Evolutionary conservation across 2,797 vertebrate genomes (phyloP), one percentile per base, ranked within the genome.

Genomic region (Hybognathus amarus): DNA sequence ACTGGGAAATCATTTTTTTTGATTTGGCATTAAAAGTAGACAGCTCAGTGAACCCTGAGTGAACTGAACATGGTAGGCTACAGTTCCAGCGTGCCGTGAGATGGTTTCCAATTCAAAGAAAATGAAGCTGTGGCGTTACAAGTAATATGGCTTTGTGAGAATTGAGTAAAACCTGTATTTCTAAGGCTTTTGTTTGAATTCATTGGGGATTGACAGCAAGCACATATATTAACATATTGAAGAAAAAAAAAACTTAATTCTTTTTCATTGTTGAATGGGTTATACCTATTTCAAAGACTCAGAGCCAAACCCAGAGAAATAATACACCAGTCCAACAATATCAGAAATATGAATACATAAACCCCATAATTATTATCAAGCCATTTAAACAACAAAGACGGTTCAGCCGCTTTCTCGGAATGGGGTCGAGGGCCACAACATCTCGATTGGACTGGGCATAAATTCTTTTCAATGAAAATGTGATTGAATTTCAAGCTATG

Each of bases 361-460:
- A 83, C 59, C 77, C 64, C 47, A 27, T 80, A 77, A 42, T 77
- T 75, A 80, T 76, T 80, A 80, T 70, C 71, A 83, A 77, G 54
- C 38, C 7, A 50, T 85, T n/a, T 61, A 59, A 70, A 83, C 79
- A 76, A 75, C 71, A 69, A 79, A 67, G 36, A 70, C 24, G 18
- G 33, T 70, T 33, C 22, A 66, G 24, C 61, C 54, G 50, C 40
- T 36, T n/a, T 68, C 47, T 84, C 77, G 75, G 61, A 52, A 70
- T 22, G 76, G 50, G 70, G 38, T 74, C 33, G 24, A 17, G 33
- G 56, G 47, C 22, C 38, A 4, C 45, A 47, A n/a, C n/a, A 64
- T 71, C 45, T 33, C 24, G 38, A 36, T 71, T 56, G 30, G 36
- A 69, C 30, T 30, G 52, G 8, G 1, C 52, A 36, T 67, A 50